Evolutionary conservation across 2,888 invertebrate genomes (phyloP).

Genomic region (Lithophane semibrunnea): DNA sequence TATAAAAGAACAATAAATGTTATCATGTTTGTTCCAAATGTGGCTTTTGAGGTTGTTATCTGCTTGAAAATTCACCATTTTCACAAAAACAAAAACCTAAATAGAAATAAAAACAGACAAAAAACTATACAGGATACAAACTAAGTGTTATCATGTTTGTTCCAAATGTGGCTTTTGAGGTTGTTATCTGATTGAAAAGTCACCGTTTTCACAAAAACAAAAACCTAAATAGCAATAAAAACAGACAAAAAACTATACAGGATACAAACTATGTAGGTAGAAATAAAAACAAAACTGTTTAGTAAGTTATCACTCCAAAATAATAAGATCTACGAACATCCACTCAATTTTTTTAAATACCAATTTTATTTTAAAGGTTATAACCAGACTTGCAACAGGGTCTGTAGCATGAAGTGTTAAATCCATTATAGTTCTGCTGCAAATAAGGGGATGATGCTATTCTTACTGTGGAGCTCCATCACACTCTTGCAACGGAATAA

Average conservation of each 20-base stretch:
- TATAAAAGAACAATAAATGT: slow-evolving; percentile 13
- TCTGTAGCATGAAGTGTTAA: not conserved
- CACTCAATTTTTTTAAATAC: too few relatives aligned
- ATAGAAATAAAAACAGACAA: slow-evolving; percentile 25
- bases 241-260: slow-evolving; percentile 6
- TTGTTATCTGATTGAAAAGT: slow-evolving; percentile 21
- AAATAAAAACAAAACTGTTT: not conserved
- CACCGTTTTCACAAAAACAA: slow-evolving; percentile 11
- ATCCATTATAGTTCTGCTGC: not conserved
- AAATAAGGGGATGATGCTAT: not conserved
- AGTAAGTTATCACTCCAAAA: not conserved
- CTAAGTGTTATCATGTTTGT: slow-evolving; percentile 28
- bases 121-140: not conserved
- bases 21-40: slow-evolving; percentile 37
- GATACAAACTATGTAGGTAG: not conserved
- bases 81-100: slow-evolving; percentile 15
- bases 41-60: slow-evolving; percentile 25
- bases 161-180: slow-evolving; percentile 29
- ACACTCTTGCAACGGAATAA: not conserved
- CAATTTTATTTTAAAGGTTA: not conserved
- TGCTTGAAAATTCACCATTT: slow-evolving; percentile 11
- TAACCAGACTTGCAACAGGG: too few relatives aligned
- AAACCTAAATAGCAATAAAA: slow-evolving; percentile 21
- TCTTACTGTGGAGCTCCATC: not conserved
- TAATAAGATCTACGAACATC: not conserved